phyloP scores from a whole-genome alignment of 2,797 vertebrate genomes.

The Peromyscus melanophrys region DNA sequence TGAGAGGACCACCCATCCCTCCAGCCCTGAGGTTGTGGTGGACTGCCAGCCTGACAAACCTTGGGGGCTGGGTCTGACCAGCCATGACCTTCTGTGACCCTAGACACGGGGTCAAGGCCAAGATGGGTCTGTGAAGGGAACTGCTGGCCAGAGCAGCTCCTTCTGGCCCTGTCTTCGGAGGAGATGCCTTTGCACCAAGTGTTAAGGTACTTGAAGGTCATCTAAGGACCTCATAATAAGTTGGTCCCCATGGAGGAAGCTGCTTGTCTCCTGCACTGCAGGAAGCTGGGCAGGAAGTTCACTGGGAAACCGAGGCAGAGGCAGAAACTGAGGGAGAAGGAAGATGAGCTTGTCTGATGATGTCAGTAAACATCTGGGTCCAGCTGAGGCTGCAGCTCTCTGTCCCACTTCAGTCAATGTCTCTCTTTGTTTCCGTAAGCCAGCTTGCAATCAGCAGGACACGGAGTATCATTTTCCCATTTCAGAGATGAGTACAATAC shows the following conservation, averaged over 20 bases:
- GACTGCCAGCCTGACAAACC: neutral
- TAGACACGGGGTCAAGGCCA: neutral
- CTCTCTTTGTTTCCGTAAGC: neutral
- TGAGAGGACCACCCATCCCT: neutral
- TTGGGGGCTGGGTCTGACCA: neutral
- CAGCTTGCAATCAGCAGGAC: neutral
- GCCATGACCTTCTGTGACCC: too few relatives aligned
- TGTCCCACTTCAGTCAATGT: neutral
- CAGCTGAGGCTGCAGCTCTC: conserved; percentile 4
- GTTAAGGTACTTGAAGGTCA: neutral
- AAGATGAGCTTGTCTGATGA: accelerated
- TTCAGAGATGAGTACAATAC: neutral
- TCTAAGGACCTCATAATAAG: neutral
- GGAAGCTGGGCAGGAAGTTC: neutral
- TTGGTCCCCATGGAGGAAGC: accelerated
- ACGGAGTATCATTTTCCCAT: accelerated
- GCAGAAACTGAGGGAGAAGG: neutral
- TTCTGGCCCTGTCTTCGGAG: neutral
- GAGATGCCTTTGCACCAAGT: neutral
- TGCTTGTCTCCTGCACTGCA: too few relatives aligned
- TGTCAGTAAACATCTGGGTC: neutral
- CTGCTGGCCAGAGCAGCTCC: too few relatives aligned
- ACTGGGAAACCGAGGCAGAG: neutral
- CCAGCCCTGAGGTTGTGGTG: neutral
- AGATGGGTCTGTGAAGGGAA: neutral